Base-by-base conservation (phyloP, 1,140 invertebrate genomes). In the Harlomillsia oculata region DNA sequence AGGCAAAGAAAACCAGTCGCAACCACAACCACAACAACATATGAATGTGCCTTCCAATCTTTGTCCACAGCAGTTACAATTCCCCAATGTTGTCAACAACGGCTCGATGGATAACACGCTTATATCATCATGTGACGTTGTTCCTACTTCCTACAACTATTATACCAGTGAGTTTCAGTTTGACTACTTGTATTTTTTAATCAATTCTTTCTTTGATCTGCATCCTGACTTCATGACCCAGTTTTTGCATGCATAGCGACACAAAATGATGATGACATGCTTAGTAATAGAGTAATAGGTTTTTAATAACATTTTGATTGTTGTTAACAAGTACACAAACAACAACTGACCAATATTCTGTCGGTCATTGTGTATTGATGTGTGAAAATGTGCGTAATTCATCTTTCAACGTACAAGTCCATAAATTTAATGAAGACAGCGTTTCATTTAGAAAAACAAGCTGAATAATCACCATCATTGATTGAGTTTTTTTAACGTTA, bases 121-220 rank as follows among this genome's bases (percentile, higher is more conserved):
- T 5, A 53, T 59, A 23, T 48, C 58, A n/a, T 53, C 58, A 13
- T 60, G 52, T 43, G 53, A 55, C 13, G 43, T 30, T 40, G 46
- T 54, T 26, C 44, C 48, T 14, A 39, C 59, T 9, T 40, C 21
- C 11, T 59, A 62, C 56, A 54, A 43, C 20, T 62, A 58, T 26
- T 62, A 59, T 32, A 58, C 60, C 30, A 58, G 60, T 62, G 56
- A 55, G 60, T 40, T 25, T 18, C 18, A 20, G 6, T 30, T 34
- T 2, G 5, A 50, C 2, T 4, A 5, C n/a, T 4, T n/a, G 4
- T 32, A 18, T 3, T 34, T n/a, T 21, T 13, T 26, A 13, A 21
- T 39, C 5, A 26, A 37, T 20, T 32, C 4, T n/a, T 29, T 20
- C 18, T 51, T 51, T 14, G 5, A 28, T n/a, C 18, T 21, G 39